phyloP scores from a whole-genome alignment of 2,888 invertebrate genomes.

The Amitus sp. region DNA sequence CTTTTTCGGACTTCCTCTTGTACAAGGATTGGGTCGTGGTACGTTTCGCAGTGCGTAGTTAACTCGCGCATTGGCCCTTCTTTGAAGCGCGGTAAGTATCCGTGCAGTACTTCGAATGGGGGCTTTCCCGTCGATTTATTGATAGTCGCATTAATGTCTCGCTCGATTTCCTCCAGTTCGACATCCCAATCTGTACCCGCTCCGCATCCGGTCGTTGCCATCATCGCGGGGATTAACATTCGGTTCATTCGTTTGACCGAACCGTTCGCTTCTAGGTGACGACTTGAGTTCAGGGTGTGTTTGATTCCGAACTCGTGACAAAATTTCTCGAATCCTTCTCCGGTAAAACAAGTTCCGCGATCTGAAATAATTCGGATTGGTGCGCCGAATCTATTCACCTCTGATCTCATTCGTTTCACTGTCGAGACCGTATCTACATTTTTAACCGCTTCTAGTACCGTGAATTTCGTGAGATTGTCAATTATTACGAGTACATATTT shows the following conservation, averaged over 20 bases:
- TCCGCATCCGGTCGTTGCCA: neutral
- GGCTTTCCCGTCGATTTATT: conserved; percentile 12
- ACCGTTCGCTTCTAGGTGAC: conserved; percentile 42
- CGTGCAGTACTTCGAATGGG: conserved; percentile 8
- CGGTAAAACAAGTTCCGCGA: conserved; percentile 36
- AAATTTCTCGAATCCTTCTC: conserved; percentile 21
- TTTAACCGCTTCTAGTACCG: conserved; percentile 24
- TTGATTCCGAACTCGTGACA: conserved; percentile 22
- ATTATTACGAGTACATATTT: conserved; percentile 32
- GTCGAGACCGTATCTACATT: conserved; percentile 13
- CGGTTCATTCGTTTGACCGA: too few species aligned
- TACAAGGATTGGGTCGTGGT: neutral
- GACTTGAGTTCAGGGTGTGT: conserved; percentile 30
- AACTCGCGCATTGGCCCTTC: conserved; percentile 11
- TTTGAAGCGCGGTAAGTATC: conserved; percentile 12
- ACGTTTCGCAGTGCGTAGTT: conserved; percentile 7
- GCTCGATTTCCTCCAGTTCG: neutral
- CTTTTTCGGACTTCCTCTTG: neutral
- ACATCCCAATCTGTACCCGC: too few species aligned
- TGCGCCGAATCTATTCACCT: conserved; percentile 36
- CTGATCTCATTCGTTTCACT: conserved; percentile 24
- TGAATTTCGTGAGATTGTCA: conserved; percentile 36
- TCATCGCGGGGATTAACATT: too few species aligned
- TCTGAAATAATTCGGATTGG: conserved; percentile 41
- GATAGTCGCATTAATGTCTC: neutral